Percentiles rank a stretch among this genome's conserved stretches.
phyloP scores from a whole-genome alignment of 2,797 vertebrate species.

The Martes flavigula region DNA sequence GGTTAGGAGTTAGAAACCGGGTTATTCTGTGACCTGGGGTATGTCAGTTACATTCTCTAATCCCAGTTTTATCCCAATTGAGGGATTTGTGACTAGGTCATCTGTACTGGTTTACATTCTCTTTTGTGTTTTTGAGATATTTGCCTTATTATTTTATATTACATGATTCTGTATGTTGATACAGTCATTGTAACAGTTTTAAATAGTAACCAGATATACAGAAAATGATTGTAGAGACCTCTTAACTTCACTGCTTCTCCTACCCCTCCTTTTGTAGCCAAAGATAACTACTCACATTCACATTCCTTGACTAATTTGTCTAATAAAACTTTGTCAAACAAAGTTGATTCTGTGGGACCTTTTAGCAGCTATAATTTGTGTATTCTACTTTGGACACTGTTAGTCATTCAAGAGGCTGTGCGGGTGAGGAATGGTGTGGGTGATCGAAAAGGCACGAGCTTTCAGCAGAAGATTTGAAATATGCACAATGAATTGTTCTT shows the following conservation, averaged over 20 bases:
- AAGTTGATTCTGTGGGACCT: not conserved
- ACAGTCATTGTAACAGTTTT: not conserved
- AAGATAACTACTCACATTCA: slow-evolving; percentile 9
- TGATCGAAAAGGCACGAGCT: not conserved
- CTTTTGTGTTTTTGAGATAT: not conserved
- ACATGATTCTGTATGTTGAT: not conserved
- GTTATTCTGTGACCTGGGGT: not conserved
- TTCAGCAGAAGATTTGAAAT: slow-evolving; percentile 3
- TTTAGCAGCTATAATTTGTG: not conserved
- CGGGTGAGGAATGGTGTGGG: slow-evolving; percentile 20
- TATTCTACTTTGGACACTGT: slow-evolving; percentile 27
- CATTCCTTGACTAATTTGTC: slow-evolving; percentile 4
- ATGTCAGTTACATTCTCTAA: not conserved
- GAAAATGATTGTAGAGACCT: not conserved
- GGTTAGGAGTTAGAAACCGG: not conserved
- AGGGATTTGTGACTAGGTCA: not conserved
- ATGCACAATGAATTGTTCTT: not conserved
- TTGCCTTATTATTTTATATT: not conserved
- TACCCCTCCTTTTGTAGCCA: not conserved
- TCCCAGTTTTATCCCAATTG: not conserved
- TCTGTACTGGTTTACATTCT: not conserved
- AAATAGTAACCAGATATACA: not conserved
- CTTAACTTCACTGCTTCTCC: not conserved
- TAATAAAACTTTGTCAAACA: not conserved
- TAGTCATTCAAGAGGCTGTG: not conserved